Evolutionary conservation across 2,888 invertebrate species (phyloP).

Genomic region (Limnephilus rhombicus): DNA sequence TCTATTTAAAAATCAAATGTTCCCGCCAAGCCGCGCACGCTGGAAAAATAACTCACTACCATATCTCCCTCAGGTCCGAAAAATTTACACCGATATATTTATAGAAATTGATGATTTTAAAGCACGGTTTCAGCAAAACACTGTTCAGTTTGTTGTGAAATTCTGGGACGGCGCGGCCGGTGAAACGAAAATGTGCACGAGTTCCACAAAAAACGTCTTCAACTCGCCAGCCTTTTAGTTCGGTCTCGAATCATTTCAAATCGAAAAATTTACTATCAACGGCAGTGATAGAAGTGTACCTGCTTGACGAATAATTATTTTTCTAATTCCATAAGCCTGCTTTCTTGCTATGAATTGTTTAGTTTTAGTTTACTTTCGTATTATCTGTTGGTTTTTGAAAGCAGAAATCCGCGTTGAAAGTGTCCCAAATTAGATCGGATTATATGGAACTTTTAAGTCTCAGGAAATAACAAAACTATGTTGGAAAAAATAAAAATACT

Average conservation of each 20-base stretch:
- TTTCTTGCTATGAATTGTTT: not conserved
- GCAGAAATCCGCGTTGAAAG: not conserved
- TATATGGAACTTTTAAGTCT: not conserved
- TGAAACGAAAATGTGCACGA: not conserved
- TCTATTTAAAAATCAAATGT: conserved; percentile 6
- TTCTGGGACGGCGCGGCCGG: conserved; percentile 20
- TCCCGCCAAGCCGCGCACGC: not conserved
- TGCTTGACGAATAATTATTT: not conserved
- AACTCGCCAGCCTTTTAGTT: not conserved
- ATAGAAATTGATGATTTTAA: conserved; percentile 16
- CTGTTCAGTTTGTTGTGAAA: conserved; percentile 10
- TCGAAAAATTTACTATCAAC: not conserved
- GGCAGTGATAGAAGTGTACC: not conserved
- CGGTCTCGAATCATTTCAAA: not conserved
- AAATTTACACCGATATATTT: conserved; percentile 11
- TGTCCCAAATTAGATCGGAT: not conserved
- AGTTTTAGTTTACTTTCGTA: not conserved
- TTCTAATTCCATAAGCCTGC: not conserved
- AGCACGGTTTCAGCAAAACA: conserved; percentile 22
- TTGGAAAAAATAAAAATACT: not conserved
- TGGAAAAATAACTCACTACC: not conserved
- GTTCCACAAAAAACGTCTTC: not conserved
- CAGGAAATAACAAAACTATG: not conserved
- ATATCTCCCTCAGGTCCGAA: not conserved
- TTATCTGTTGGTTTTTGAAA: not conserved